Evolutionary conservation across 2,113 vertebrate species (phyloP).

Genomic region (Seriola dumerili): DNA sequence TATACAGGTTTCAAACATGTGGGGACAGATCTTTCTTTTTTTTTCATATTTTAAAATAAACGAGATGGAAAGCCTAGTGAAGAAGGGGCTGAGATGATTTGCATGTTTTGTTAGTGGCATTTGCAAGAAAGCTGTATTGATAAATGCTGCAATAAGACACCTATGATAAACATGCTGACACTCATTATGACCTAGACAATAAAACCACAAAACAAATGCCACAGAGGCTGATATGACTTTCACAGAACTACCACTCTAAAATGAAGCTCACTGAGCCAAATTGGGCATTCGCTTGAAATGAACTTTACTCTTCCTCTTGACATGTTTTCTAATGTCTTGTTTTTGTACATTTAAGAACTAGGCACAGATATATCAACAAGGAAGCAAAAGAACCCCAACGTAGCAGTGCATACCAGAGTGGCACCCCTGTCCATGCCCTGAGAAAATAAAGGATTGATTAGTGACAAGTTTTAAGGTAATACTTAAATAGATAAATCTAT

Average conservation of each 20-base stretch:
- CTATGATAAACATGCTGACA: background rate
- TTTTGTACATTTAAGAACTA: constrained; percentile 27
- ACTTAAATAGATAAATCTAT: background rate
- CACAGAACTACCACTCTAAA: constrained; percentile 1
- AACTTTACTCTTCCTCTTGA: constrained; percentile 1
- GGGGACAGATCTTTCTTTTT: no score
- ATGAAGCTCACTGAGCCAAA: background rate
- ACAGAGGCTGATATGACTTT: background rate
- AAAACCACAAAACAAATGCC: background rate
- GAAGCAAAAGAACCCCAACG: constrained; percentile 65
- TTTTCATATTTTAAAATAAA: no score
- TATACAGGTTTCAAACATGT: no score
- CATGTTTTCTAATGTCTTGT: background rate
- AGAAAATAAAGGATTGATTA: constrained; percentile 9
- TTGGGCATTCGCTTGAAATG: background rate
- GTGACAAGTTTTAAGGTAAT: background rate
- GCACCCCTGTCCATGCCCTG: constrained; percentile 52
- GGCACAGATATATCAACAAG: constrained; percentile 59
- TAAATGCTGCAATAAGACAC: background rate
- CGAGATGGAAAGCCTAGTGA: no score
- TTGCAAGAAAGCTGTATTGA: background rate
- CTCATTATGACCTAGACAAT: background rate
- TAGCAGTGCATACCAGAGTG: constrained; percentile 72
- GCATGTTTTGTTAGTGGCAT: background rate
- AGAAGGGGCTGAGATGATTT: background rate